Percentiles rank a stretch among this genome's conserved stretches.
Evolutionary conservation across 2,888 invertebrate species (phyloP).

Genomic region (Galerucella calmariensis): DNA sequence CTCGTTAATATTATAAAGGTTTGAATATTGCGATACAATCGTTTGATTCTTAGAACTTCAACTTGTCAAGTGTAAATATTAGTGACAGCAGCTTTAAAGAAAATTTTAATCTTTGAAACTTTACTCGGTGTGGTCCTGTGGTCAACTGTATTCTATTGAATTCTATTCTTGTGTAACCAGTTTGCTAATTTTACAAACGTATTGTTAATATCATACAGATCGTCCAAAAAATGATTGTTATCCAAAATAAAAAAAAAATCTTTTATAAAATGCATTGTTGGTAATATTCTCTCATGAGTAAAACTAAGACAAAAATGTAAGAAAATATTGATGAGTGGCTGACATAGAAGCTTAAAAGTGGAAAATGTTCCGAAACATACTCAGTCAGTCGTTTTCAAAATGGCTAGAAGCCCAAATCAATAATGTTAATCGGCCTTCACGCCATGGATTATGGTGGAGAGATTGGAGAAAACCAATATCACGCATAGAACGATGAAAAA

Average conservation of each 20-base stretch:
- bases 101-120: constrained; percentile 7
- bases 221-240: not conserved
- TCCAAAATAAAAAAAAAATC: not conserved
- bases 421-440: too few relatives aligned
- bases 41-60: not conserved
- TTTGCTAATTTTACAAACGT: constrained; percentile 4
- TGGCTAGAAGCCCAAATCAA: too few relatives aligned
- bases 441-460: too few relatives aligned
- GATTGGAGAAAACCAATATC: too few relatives aligned
- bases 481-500: too few relatives aligned
- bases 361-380: too few relatives aligned
- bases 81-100: constrained; percentile 3
- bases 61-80: constrained; percentile 14
- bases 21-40: constrained; percentile 7
- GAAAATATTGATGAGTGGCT: too few relatives aligned
- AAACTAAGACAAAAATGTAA: too few relatives aligned
- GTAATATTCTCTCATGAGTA: too few relatives aligned
- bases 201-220: not conserved
- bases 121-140: constrained; percentile 18
- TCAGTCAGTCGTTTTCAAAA: too few relatives aligned
- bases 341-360: too few relatives aligned
- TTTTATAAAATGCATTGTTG: too few relatives aligned
- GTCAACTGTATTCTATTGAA: constrained; percentile 9
- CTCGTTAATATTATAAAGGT: not conserved
- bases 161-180: constrained; percentile 20